These are phyloP conservation scores for Papilio elwesi DNA, from an alignment of 2,888 invertebrate species.

Conservation along the genomic window DNA sequence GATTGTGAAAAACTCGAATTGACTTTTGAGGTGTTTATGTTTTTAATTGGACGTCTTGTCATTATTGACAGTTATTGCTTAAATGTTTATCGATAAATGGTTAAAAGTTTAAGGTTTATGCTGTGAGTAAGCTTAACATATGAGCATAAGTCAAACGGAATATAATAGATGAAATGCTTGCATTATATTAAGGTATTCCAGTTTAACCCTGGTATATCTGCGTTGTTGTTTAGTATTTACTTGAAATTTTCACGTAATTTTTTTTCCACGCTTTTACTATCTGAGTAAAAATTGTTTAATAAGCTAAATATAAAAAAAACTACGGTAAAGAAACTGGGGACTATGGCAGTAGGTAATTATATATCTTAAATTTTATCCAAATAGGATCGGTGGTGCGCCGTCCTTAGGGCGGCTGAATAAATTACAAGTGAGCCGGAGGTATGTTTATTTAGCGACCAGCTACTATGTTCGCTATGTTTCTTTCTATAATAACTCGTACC, in stretches of 20 bases:
- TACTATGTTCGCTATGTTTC: conserved; percentile 52
- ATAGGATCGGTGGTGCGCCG: conserved; percentile 38
- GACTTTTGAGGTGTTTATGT: background rate
- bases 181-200: background rate
- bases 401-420: conserved; percentile 38
- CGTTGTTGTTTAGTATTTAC: no score
- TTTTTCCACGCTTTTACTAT: background rate
- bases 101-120: background rate
- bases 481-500: conserved; percentile 56
- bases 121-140: background rate
- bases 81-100: background rate
- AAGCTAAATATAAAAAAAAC: conserved; percentile 8
- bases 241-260: no score
- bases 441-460: conserved; percentile 41
- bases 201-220: no score
- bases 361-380: conserved; percentile 40
- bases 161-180: background rate
- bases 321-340: conserved; percentile 10
- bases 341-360: conserved; percentile 30
- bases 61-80: conserved; percentile 2
- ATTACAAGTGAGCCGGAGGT: conserved; percentile 36
- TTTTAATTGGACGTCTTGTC: background rate
- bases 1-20: background rate
- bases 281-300: conserved; percentile 2
- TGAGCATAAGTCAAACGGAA: background rate